phyloP scores from a whole-genome alignment of 2,888 invertebrate species.

The Scaptomyza parva region DNA sequence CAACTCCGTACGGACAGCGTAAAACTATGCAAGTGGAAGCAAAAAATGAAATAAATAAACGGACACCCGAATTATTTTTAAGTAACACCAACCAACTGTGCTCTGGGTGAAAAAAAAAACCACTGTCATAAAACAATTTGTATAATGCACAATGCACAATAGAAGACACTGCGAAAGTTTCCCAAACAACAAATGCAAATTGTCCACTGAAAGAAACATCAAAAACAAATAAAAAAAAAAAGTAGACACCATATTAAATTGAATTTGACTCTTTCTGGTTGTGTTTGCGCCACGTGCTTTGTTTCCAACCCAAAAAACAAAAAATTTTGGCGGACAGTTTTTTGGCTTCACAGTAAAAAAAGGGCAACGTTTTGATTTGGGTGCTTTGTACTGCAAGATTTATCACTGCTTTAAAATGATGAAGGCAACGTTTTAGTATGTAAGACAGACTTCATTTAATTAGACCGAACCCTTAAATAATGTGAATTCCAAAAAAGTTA shows the following conservation, averaged over 20 bases:
- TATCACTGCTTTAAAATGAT: neutral
- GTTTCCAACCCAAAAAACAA: neutral
- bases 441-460: neutral
- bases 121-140: slow-evolving; percentile 1
- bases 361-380: slow-evolving; percentile 5
- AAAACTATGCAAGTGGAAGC: slow-evolving; percentile 36
- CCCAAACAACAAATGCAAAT: neutral
- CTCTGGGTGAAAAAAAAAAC: neutral
- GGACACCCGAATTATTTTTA: neutral
- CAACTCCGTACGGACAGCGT: slow-evolving; percentile 8
- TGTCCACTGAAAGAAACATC: neutral
- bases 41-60: slow-evolving; percentile 13
- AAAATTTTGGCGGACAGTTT: neutral
- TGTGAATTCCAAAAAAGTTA: no score
- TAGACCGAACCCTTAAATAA: neutral
- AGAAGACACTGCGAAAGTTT: neutral
- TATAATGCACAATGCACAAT: neutral
- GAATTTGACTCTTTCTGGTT: neutral
- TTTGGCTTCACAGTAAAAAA: neutral
- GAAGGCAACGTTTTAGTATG: neutral
- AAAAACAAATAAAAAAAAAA: neutral
- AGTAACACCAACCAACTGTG: slow-evolving; percentile 4
- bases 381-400: slow-evolving; percentile 5
- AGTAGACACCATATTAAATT: neutral
- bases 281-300: neutral